Base-by-base conservation (phyloP, 2,113 vertebrate species). In the Uropsilus gracilis region DNA sequence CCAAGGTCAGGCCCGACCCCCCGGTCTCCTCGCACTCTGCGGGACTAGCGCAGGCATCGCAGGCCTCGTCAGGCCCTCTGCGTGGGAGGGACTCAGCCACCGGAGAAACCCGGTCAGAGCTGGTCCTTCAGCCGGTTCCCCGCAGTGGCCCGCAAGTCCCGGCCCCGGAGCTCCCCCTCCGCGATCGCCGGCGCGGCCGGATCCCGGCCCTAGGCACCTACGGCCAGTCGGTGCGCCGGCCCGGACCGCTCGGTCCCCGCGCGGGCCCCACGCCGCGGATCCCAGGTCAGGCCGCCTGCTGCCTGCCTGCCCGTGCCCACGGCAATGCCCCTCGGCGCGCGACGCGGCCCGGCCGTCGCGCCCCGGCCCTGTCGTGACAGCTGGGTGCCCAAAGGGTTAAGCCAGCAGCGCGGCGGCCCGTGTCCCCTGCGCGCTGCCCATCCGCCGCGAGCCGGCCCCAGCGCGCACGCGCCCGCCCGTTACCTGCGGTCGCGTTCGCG, bases 341-440 rank as follows among this genome's bases (percentile, higher is more conserved):
- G 50, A 75, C 89, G 63, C 68, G 44, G 59, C 61, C n/a, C 48
- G 30, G 64, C 53, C 53, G 44, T 75, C 76, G 50, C 78, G 39
- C 82, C 39, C n/a, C 17, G 57, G 57, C 80, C 88, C 34, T 53
- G 37, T 78, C 89, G 89, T 97, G 97, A 97, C 97, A 97, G 96
- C 93, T 97, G 94, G 86, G 94, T 37, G 96, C 64, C 97, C 93
- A 91, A 95, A 96, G 96, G 97, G 96, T 96, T 97, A 97, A 97
- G 89, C 91, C 88, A 34, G 86, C 91, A n/a, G 91, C 87, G 9
- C 81, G 14, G 73, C 87, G 9, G 77, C 95, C 61, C 37, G 53
- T 26, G 73, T 83, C 53, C 90, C 91, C 90, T 0, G 82, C 80
- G 17, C 86, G 66, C 94, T 9, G 88, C 95, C 48, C 2, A 80